phyloP scores from a whole-genome alignment of 1,140 invertebrate species.

The Hydropsyche tenuis region DNA sequence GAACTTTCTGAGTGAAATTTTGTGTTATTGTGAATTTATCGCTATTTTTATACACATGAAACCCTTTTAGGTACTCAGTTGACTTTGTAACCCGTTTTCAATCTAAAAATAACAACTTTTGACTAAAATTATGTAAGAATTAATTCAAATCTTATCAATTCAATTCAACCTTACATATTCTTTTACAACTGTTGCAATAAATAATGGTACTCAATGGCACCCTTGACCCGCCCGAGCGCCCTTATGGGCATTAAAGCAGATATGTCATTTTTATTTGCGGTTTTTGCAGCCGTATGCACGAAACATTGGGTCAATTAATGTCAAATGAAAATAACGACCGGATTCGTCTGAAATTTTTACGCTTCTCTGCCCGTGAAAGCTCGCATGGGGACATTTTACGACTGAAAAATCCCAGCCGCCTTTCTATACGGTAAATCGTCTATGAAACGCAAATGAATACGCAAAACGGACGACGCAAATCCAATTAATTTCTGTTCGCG shows the following conservation, averaged over 20 bases:
- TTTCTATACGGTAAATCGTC: background rate
- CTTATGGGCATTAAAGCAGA: background rate
- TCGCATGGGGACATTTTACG: background rate
- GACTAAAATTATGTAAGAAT: no score
- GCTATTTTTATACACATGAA: no score
- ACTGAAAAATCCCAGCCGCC: background rate
- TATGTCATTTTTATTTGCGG: slow-evolving; percentile 4
- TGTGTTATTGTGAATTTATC: no score
- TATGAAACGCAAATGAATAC: background rate
- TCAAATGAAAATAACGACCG: slow-evolving; percentile 10
- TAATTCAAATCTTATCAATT: no score
- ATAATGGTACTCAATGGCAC: background rate
- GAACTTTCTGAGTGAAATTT: no score
- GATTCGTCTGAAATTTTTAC: background rate
- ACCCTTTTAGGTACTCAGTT: no score
- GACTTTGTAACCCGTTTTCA: no score
- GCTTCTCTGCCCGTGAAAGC: background rate
- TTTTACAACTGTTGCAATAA: background rate
- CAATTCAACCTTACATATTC: no score
- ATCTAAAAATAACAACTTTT: no score
- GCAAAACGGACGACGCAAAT: background rate
- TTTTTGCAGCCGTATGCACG: background rate
- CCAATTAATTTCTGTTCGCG: background rate
- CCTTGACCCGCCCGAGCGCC: no score
- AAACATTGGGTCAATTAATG: slow-evolving; percentile 1